Conservation (phyloP, 1,140 invertebrate species). For the Ceratosolen solmsi region DNA sequence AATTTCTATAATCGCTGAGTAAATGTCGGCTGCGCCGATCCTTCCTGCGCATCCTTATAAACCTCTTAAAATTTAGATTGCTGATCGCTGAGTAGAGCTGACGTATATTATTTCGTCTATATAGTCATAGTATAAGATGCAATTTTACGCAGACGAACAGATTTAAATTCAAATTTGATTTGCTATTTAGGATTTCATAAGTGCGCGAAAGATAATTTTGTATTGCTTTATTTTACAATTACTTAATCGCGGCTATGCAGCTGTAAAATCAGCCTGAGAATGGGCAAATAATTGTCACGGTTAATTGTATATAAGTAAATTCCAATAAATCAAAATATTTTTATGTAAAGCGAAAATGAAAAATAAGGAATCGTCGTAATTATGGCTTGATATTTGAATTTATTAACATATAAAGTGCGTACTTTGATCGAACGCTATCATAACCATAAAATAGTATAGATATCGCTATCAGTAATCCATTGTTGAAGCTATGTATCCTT, state of each 20-base stretch:
- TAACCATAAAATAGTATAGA: constrained; percentile 30
- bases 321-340: not conserved
- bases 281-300: no score
- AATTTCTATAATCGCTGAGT: not conserved
- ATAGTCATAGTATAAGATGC: not conserved
- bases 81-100: not conserved
- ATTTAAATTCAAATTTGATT: no score
- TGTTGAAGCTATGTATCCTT: not conserved
- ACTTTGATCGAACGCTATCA: not conserved
- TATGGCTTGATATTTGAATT: not conserved
- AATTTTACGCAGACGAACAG: not conserved
- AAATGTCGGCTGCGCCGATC: not conserved
- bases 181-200: no score
- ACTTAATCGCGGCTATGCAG: no score
- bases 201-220: no score
- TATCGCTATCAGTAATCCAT: constrained; percentile 32
- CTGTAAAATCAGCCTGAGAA: no score
- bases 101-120: not conserved
- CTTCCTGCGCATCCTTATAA: not conserved
- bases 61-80: not conserved
- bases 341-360: not conserved
- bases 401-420: not conserved
- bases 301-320: no score
- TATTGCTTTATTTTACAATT: no score
- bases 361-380: not conserved